Base-by-base conservation (phyloP, 2,113 vertebrate species). In the Takifugu bimaculatus region DNA sequence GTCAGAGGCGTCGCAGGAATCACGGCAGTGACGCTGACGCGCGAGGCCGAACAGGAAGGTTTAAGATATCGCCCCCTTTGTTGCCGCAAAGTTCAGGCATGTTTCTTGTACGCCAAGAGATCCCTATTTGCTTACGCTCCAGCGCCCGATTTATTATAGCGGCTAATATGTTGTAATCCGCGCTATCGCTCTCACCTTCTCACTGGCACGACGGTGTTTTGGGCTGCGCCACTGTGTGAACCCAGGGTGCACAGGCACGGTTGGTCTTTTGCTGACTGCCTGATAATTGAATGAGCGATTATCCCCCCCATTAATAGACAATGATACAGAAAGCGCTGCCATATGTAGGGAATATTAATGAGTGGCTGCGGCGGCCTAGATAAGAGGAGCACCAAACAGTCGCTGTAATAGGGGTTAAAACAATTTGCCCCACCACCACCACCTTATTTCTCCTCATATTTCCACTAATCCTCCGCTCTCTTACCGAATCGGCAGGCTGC, bases 231-330 rank as follows among this genome's bases (percentile, higher is more conserved):
- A 70, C 78, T 29, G 76, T 59, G 80, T 78, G 85, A 86, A 83
- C 81, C 84, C 63, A 74, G 78, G 74, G 68, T 70, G 72, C 55
- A 63, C 79, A 54, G 72, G 75, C 80, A 68, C 78, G 84, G 89
- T 91, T 90, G 91, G 92, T 91, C 90, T 91, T 85, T 89, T 91
- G 88, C 92, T 94, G 94, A 94, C 94, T 93, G 92, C 87, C 92
- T 90, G 94, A 97, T 97, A 96, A 95, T 92, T 92, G 94, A 93
- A 96, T 97, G 95, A 98, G 89, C 93, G 95, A 97, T 98, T 98
- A 96, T 95, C 90, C 93, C 85, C 92, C 92, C 87, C 92, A 94
- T 94, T 97, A 98, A 94, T 93, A 93, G 94, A 96, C 94, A 95
- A 91, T 93, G 95, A 97, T 91, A 95, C 92, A 93, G 92, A 89